Percentiles rank a stretch among this genome's conserved stretches.
Conservation (phyloP, 92 coral and sea anemone species). For the Metridium senile region DNA sequence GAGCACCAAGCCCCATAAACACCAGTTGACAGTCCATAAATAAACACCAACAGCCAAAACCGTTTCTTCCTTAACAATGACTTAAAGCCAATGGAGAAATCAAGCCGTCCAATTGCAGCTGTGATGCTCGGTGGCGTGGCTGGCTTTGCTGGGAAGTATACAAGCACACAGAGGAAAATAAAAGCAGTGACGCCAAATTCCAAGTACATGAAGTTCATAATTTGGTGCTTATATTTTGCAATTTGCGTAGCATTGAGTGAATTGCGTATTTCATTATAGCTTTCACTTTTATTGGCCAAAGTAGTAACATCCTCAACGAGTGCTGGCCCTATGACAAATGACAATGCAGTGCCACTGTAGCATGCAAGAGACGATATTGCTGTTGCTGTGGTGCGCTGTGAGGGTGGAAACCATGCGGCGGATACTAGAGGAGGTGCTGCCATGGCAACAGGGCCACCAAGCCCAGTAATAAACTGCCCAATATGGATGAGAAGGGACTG, state of each 20-base stretch:
- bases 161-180: conserved; percentile 61
- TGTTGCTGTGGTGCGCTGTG: conserved; percentile 94
- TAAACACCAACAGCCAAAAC: conserved; percentile 79
- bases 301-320: conserved; percentile 74
- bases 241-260: conserved; percentile 55
- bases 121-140: conserved; percentile 88
- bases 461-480: conserved; percentile 92
- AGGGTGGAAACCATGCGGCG: conserved; percentile 98
- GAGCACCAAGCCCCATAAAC: conserved; percentile 97
- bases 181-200: conserved; percentile 71
- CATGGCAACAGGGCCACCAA: conserved; percentile 97
- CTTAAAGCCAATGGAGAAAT: conserved; percentile 78
- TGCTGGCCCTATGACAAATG: conserved; percentile 83
- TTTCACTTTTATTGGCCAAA: conserved; percentile 13
- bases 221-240: conserved; percentile 47
- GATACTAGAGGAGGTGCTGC: conserved; percentile 95
- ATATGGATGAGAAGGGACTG: conserved; percentile 66
- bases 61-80: conserved; percentile 68
- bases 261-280: conserved; percentile 36
- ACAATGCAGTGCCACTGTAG: conserved; percentile 88
- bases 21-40: conserved; percentile 92
- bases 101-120: conserved; percentile 94
- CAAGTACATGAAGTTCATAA: conserved; percentile 77
- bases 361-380: conserved; percentile 92
- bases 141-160: conserved; percentile 87